phyloP scores from a whole-genome alignment of 2,888 invertebrate species.

The Melanchra persicariae region DNA sequence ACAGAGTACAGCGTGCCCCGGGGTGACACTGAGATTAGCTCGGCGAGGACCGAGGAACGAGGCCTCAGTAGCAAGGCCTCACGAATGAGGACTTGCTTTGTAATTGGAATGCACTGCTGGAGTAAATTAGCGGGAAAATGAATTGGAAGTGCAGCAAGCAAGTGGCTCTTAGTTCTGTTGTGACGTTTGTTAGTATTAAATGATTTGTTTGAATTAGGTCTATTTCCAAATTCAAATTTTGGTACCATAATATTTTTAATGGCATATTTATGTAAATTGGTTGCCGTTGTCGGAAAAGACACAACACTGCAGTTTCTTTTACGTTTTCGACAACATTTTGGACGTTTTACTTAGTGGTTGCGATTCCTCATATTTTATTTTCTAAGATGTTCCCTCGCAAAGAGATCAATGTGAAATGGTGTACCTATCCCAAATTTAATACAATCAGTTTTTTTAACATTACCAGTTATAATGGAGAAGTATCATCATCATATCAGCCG shows the following conservation, averaged over 20 bases:
- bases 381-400: not conserved
- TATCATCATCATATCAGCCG: too few relatives aligned
- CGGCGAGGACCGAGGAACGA: slow-evolving; percentile 24
- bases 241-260: not conserved
- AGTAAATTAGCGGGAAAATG: slow-evolving; percentile 48
- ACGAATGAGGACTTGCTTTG: slow-evolving; percentile 31
- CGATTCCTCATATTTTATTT: not conserved
- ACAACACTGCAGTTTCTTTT: too few relatives aligned
- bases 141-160: slow-evolving; percentile 43
- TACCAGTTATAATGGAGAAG: not conserved
- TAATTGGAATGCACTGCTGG: slow-evolving; percentile 49
- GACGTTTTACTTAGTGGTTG: not conserved
- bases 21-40: slow-evolving; percentile 75
- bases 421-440: too few relatives aligned
- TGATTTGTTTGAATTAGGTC: not conserved
- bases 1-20: slow-evolving; percentile 68
- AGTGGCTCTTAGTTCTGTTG: slow-evolving; percentile 13
- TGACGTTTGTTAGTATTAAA: not conserved
- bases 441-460: slow-evolving; percentile 22
- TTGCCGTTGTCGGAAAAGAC: not conserved
- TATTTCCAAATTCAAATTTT: not conserved
- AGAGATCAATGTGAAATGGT: not conserved
- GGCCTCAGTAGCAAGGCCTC: slow-evolving; percentile 43
- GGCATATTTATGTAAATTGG: not conserved
- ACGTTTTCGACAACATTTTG: too few relatives aligned